Conservation (phyloP, 2,797 vertebrate genomes). For the Semaprochilodus insignis region DNA sequence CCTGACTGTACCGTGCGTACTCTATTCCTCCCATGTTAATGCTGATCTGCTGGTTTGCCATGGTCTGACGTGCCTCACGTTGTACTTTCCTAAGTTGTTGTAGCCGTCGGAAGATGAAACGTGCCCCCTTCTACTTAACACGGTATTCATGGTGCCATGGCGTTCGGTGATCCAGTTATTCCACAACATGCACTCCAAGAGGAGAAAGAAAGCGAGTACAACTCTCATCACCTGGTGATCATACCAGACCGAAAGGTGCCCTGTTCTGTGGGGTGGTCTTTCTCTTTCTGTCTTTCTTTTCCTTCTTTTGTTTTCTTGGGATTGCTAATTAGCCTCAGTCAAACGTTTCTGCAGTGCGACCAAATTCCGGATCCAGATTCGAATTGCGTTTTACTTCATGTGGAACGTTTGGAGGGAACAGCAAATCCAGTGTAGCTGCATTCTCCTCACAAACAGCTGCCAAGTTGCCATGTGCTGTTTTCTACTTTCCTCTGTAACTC, state of each 20-base stretch:
- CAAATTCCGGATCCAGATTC: not conserved
- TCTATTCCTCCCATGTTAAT: not conserved
- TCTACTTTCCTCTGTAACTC: constrained; percentile 17
- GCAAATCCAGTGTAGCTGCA: not conserved
- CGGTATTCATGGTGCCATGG: not conserved
- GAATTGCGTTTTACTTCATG: not conserved
- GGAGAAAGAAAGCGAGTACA: not conserved
- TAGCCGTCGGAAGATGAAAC: not conserved
- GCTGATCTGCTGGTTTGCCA: not conserved
- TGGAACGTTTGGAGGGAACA: not conserved
- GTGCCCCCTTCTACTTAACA: not conserved
- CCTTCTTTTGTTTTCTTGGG: not conserved
- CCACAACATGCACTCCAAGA: not conserved
- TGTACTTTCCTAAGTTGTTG: not conserved
- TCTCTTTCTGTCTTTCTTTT: too few species aligned
- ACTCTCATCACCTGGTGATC: not conserved
- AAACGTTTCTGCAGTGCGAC: not conserved
- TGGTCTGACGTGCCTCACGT: constrained; percentile 1
- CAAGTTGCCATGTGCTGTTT: constrained; percentile 10
- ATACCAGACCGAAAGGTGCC: not conserved
- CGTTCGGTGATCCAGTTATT: not conserved
- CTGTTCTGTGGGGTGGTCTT: not conserved
- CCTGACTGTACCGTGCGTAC: not conserved
- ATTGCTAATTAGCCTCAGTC: not conserved
- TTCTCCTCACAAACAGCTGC: constrained; percentile 18